Conservation (phyloP, 92 coral and sea anemone species). For the Siderastrea siderea region DNA sequence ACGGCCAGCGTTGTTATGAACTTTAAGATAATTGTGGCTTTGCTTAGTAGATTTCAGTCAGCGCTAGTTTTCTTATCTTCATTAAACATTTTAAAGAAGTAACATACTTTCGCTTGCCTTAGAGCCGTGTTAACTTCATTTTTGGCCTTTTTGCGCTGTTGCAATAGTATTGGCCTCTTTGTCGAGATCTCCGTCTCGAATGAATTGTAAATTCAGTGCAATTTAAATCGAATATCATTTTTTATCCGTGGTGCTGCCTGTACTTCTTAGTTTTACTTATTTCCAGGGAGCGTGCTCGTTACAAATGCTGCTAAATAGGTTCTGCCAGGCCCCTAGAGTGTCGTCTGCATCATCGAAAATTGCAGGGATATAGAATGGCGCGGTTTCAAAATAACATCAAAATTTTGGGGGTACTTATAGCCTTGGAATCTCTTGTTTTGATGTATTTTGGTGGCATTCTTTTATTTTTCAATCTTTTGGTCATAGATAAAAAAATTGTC, state of each 20-base stretch:
- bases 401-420: background rate
- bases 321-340: constrained; percentile 10
- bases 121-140: constrained; percentile 6
- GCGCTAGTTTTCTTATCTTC: constrained; percentile 14
- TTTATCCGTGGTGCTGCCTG: background rate
- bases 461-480: constrained; percentile 18
- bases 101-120: background rate
- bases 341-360: constrained; percentile 29
- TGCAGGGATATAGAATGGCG: constrained; percentile 38
- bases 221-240: background rate
- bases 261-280: background rate
- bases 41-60: background rate
- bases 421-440: constrained; percentile 24
- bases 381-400: constrained; percentile 14
- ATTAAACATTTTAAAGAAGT: background rate
- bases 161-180: constrained; percentile 4
- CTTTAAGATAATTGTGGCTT: background rate
- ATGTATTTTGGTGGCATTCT: constrained; percentile 38
- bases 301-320: background rate
- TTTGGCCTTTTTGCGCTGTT: background rate
- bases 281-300: background rate
- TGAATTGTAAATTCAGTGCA: background rate
- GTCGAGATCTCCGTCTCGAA: background rate
- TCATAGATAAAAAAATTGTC: constrained; percentile 31
- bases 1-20: background rate